A percentile compares a stretch with the other conserved stretches of the same genome.
Conservation (phyloP, 2,888 invertebrate species). For the Lomographa bimaculata region DNA sequence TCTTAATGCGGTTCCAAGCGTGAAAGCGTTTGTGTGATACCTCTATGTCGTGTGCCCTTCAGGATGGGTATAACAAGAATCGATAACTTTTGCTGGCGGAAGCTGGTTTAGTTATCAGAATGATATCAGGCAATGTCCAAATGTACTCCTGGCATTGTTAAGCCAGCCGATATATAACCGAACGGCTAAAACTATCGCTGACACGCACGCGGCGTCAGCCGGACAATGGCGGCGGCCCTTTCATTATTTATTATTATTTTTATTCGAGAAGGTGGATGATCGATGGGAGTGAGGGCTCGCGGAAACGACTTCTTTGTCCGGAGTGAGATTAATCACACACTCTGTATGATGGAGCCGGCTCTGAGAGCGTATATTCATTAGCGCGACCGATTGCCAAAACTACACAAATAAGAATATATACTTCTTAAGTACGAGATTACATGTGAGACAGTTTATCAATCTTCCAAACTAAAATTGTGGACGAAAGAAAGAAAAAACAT, state of each 20-base stretch:
- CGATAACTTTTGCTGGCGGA: too few relatives aligned
- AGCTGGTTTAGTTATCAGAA: too few relatives aligned
- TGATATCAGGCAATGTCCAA: not conserved
- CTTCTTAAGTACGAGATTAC: not conserved
- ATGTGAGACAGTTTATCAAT: too few relatives aligned
- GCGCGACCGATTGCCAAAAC: constrained; percentile 48
- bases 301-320: constrained; percentile 76
- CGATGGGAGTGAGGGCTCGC: constrained; percentile 70
- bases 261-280: constrained; percentile 76
- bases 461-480: too few relatives aligned
- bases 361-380: constrained; percentile 71
- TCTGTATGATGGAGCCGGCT: constrained; percentile 62
- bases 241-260: constrained; percentile 79
- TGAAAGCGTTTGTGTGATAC: too few relatives aligned
- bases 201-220: constrained; percentile 70
- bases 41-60: too few relatives aligned
- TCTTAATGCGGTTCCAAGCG: too few relatives aligned
- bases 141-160: constrained; percentile 30
- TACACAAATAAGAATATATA: constrained; percentile 19
- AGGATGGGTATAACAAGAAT: too few relatives aligned
- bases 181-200: constrained; percentile 59
- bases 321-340: constrained; percentile 74
- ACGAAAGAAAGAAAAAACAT: too few relatives aligned
- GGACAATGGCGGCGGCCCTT: constrained; percentile 67
- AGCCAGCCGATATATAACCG: constrained; percentile 40